Evolutionary conservation across 1,140 invertebrate species (phyloP), one percentile per base, ranked within the genome.

Genomic region (Drosophila varians): DNA sequence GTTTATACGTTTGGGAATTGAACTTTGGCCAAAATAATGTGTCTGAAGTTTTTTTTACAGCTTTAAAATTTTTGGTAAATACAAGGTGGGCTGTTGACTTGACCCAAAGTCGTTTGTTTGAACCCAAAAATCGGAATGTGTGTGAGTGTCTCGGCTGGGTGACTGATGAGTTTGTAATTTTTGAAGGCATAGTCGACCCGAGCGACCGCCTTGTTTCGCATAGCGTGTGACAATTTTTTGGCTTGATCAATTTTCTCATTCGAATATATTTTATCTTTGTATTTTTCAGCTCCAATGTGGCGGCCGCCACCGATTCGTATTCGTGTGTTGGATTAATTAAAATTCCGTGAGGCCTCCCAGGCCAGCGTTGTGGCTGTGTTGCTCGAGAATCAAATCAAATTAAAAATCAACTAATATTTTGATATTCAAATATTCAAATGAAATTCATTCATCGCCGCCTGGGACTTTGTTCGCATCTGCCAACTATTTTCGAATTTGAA

Each of bases 401-500:
- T 52, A 70, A 70, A 70, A 75, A 64, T 71, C 65, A 77, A 76
- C 74, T 66, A 75, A 71, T 72, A 71, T 65, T 86, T 79, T 47
- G 52, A 53, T 84, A 83, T 83, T 84, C 52, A 83, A 60, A 62
- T 84, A 83, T 83, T 84, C 65, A 78, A 83, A 84, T 84, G 56
- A 71, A 75, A 84, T 83, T 83, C 79, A 84, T 83, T 83, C 78
- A 83, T 78, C 57, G 78, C 80, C 70, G 77, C 76, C 71, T 64
- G 60, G 42, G 60, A 64, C 60, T 64, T 61, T 61, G 31, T 40
- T 45, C 60, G 60, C 42, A 40, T 64, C 60, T 65, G 58, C 34
- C 70, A 73, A 65, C 71, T 65, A 74, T 74, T 74, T 82, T 66
- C 46, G 47, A 65, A 66, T 66, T 66, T 66, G 60, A 66, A 66